A percentile compares a stretch with the other conserved stretches of the same genome.
Evolutionary conservation across 2,113 vertebrate genomes (phyloP).

Genomic region (Ictalurus furcatus): DNA sequence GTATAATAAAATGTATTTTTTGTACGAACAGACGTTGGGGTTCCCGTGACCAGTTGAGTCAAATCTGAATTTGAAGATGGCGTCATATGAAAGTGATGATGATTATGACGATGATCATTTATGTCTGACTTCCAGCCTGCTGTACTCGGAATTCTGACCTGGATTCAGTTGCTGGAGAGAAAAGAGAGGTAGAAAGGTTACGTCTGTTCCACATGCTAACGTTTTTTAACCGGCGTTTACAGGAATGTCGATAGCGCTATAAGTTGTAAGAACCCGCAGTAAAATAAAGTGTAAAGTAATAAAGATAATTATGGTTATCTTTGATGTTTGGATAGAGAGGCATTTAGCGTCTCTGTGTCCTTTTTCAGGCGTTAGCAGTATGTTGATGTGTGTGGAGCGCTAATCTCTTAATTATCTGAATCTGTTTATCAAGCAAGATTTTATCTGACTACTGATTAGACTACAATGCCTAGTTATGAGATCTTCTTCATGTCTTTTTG

Average conservation of each 20-base stretch:
- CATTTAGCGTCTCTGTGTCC: neutral
- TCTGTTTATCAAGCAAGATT: neutral
- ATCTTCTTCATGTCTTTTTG: neutral
- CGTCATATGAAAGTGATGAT: neutral
- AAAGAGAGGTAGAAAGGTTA: neutral
- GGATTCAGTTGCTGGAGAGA: slow-evolving; percentile 26
- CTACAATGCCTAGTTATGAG: neutral
- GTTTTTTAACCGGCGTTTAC: neutral
- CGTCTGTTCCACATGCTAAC: neutral
- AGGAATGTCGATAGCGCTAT: neutral
- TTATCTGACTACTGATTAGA: neutral
- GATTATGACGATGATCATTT: neutral
- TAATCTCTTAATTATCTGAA: neutral
- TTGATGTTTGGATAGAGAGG: neutral
- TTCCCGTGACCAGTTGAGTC: neutral
- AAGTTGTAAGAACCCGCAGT: neutral
- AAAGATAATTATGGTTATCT: neutral
- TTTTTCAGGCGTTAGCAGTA: neutral
- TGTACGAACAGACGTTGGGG: no score
- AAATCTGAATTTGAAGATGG: neutral
- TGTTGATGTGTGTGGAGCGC: neutral
- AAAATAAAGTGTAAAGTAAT: neutral
- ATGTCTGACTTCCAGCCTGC: slow-evolving; percentile 16
- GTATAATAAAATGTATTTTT: neutral
- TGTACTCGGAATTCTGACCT: slow-evolving; percentile 36